Conservation (phyloP, 2,888 invertebrate genomes). For the Rhodophaea formosa region DNA sequence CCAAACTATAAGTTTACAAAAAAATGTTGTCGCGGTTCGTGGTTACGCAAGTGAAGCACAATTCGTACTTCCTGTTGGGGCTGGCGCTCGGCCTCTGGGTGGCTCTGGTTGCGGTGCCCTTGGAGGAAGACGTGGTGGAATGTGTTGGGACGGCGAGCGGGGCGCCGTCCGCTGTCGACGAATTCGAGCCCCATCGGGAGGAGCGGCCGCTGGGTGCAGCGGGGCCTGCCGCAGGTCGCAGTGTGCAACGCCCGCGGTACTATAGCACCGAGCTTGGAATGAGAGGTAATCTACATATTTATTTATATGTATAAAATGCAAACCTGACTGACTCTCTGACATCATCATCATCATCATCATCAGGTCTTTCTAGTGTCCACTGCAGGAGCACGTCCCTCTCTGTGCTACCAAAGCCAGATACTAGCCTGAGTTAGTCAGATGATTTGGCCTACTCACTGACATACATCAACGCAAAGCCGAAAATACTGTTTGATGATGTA, state of each 20-base stretch:
- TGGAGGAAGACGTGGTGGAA: conserved; percentile 55
- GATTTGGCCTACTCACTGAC: too few species aligned
- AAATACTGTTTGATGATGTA: too few species aligned
- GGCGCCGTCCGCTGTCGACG: conserved; percentile 43
- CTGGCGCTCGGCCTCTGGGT: conserved; percentile 79
- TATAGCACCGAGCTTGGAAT: conserved; percentile 98
- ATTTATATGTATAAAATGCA: too few species aligned
- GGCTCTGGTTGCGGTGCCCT: conserved; percentile 73
- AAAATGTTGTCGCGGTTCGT: conserved; percentile 69
- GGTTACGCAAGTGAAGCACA: conserved; percentile 76
- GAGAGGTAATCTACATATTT: conserved; percentile 64
- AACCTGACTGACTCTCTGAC: too few species aligned
- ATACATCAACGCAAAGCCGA: too few species aligned
- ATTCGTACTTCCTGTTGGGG: conserved; percentile 81
- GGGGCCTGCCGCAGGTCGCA: conserved; percentile 49
- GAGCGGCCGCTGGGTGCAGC: conserved; percentile 51
- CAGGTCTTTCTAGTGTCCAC: too few species aligned
- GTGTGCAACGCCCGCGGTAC: conserved; percentile 92
- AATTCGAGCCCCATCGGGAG: conserved; percentile 67
- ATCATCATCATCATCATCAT: too few species aligned
- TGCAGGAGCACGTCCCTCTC: too few species aligned
- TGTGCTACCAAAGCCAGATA: too few species aligned
- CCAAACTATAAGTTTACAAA: too few species aligned
- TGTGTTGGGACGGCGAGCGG: conserved; percentile 33
- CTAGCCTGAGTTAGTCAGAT: too few species aligned